Conservation (phyloP, 2,888 invertebrate genomes). For the Drosophila mettleri region DNA sequence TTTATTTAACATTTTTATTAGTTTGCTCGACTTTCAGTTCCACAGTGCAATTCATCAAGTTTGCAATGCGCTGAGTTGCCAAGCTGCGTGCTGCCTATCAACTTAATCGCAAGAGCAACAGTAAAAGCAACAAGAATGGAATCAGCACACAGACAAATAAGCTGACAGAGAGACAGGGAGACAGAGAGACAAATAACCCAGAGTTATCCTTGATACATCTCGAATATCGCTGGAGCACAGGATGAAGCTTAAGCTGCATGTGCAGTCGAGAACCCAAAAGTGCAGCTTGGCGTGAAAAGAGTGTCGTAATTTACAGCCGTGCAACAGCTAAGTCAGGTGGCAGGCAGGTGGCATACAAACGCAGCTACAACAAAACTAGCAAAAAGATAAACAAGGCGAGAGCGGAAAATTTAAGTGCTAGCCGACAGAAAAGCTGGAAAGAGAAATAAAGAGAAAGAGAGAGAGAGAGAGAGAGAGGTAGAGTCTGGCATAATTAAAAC, state of each 20-base stretch:
- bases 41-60: conserved; percentile 65
- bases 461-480: background rate
- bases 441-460: background rate
- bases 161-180: conserved; percentile 6
- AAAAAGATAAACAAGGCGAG: conserved; percentile 34
- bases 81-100: conserved; percentile 64
- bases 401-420: conserved; percentile 17
- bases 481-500: conserved; percentile 63
- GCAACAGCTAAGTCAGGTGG: conserved; percentile 19
- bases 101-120: conserved; percentile 61
- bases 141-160: conserved; percentile 46
- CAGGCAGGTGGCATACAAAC: conserved; percentile 22
- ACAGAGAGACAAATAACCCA: conserved; percentile 30
- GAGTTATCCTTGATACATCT: conserved; percentile 45
- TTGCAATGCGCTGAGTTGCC: conserved; percentile 38
- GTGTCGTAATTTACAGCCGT: conserved; percentile 70
- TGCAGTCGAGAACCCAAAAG: conserved; percentile 61
- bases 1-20: background rate
- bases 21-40: background rate
- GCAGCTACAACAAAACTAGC: conserved; percentile 27
- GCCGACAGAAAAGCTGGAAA: background rate
- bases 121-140: conserved; percentile 14
- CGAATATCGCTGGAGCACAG: conserved; percentile 16
- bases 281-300: conserved; percentile 73
- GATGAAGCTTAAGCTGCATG: conserved; percentile 19